Evolutionary conservation across 2,113 vertebrate species (phyloP).

Genomic region (Cyanocitta stelleri): DNA sequence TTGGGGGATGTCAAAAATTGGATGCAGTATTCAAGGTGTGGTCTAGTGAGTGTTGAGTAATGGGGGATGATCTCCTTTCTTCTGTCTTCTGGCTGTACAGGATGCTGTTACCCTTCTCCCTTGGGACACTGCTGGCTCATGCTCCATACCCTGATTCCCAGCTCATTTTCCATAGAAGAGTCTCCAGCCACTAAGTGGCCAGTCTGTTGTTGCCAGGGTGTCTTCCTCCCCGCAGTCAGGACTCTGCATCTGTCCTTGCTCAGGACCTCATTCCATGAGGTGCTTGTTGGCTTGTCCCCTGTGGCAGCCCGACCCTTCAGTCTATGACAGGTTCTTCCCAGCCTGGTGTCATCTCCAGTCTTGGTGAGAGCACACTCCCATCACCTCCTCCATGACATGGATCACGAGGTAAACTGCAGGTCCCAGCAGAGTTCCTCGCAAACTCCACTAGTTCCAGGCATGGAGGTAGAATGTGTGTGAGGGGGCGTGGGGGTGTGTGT

Average conservation of each 20-base stretch:
- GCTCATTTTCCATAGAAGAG: not conserved
- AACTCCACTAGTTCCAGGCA: not conserved
- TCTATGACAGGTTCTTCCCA: not conserved
- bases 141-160: not conserved
- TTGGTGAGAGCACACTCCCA: not conserved
- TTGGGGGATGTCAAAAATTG: not conserved
- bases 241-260: not conserved
- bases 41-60: not conserved
- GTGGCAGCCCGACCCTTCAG: not conserved
- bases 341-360: not conserved
- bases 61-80: not conserved
- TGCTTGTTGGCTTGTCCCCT: not conserved
- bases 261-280: not conserved
- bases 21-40: not conserved
- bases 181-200: not conserved
- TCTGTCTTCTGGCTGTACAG: not conserved
- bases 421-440: not conserved
- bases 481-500: fast-evolving
- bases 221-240: not conserved
- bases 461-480: too few species aligned
- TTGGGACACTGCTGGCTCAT: not conserved
- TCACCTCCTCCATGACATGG: not conserved
- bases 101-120: not conserved
- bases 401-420: not conserved
- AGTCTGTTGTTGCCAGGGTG: not conserved